These are phyloP conservation scores for Acleris laterana DNA, from an alignment of 2,888 invertebrate genomes.

Conservation along the genomic window DNA sequence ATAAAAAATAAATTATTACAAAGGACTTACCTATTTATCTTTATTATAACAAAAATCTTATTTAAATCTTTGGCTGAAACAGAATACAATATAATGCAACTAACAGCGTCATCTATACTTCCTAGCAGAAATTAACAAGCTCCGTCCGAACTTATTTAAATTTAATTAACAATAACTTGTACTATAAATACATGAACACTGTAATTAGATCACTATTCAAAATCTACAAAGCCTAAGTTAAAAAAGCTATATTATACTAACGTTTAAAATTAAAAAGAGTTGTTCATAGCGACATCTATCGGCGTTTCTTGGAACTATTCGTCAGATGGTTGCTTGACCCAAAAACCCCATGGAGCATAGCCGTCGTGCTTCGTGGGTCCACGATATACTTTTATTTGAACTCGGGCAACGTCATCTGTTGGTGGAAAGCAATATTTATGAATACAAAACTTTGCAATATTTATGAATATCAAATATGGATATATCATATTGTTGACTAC, in stretches of 20 bases:
- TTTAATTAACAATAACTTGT: too few species aligned
- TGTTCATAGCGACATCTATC: conserved; percentile 20
- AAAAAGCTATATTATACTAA: not conserved
- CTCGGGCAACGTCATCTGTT: conserved; percentile 84
- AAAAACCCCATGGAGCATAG: conserved; percentile 89
- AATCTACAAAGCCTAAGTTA: not conserved
- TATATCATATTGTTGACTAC: not conserved
- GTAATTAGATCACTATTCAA: not conserved
- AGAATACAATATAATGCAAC: conserved; percentile 9
- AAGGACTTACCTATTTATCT: conserved; percentile 1
- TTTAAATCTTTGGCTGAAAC: conserved; percentile 30
- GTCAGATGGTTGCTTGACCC: conserved; percentile 89
- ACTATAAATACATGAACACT: not conserved
- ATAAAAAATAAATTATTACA: not conserved
- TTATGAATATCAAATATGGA: not conserved
- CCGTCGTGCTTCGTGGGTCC: conserved; percentile 87
- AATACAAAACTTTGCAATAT: not conserved
- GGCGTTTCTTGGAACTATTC: conserved; percentile 50
- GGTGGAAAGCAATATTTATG: not conserved
- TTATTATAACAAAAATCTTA: conserved; percentile 17
- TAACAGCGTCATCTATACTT: conserved; percentile 29
- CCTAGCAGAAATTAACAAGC: conserved; percentile 24
- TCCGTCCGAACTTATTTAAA: not conserved
- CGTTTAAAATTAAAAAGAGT: conserved; percentile 2
- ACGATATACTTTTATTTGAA: conserved; percentile 90